Evolutionary conservation across 1,140 invertebrate genomes (phyloP).

Genomic region (Cydia splendana): DNA sequence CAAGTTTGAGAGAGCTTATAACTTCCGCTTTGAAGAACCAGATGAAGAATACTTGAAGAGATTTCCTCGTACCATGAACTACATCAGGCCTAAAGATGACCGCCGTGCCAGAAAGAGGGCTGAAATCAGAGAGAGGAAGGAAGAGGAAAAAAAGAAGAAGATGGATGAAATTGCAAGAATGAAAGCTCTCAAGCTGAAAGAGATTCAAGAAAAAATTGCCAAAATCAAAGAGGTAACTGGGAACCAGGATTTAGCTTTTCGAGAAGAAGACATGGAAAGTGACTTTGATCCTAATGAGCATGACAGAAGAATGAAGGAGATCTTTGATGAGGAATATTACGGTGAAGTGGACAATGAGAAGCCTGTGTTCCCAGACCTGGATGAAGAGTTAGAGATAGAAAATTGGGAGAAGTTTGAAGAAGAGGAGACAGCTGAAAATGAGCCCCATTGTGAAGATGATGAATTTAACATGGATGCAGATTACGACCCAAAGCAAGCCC

Average conservation of each 20-base stretch:
- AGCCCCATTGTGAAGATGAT: constrained; percentile 87
- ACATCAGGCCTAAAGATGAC: constrained; percentile 90
- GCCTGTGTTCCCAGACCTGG: constrained; percentile 90
- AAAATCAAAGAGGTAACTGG: constrained; percentile 95
- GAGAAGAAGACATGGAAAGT: constrained; percentile 87
- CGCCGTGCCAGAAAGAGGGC: constrained; percentile 88
- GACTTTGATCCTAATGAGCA: constrained; percentile 96
- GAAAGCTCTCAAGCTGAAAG: constrained; percentile 93
- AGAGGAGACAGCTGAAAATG: constrained; percentile 64
- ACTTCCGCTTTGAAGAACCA: constrained; percentile 98
- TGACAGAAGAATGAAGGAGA: constrained; percentile 91
- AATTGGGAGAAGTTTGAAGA: constrained; percentile 87
- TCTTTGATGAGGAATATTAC: constrained; percentile 95
- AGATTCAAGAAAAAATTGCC: constrained; percentile 94
- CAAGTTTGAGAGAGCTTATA: constrained; percentile 96
- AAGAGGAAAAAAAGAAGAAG: constrained; percentile 90
- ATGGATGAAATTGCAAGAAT: constrained; percentile 92
- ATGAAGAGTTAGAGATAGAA: constrained; percentile 86
- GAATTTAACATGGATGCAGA: constrained; percentile 95
- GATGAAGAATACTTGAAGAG: constrained; percentile 96
- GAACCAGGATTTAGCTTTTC: constrained; percentile 83
- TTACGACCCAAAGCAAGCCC: constrained; percentile 83
- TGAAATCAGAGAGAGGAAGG: constrained; percentile 88
- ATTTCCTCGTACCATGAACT: constrained; percentile 94
- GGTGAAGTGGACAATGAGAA: constrained; percentile 86